A percentile compares a stretch with the other conserved stretches of the same genome.
These are phyloP conservation scores for Crocodylus rhombifer DNA, from an alignment of 2,797 vertebrate species.

Conservation along the genomic window DNA sequence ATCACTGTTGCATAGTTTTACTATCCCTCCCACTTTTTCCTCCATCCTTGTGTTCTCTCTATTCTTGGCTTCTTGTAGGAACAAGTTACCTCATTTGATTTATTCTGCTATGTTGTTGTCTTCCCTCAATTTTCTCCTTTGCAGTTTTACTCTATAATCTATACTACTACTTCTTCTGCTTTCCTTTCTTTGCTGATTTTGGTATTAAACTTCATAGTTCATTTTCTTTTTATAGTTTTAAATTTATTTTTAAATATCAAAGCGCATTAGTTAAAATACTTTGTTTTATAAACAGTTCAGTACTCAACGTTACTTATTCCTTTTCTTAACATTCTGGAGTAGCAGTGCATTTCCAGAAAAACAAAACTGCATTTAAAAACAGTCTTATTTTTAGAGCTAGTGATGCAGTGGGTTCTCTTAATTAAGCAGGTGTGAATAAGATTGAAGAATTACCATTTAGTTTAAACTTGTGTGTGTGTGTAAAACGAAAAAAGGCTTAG, in stretches of 20 bases:
- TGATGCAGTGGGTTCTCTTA: neutral
- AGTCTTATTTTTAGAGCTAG: fast-evolving
- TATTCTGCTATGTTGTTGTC: neutral
- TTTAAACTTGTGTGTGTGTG: neutral
- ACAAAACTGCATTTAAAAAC: neutral
- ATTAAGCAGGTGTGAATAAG: neutral
- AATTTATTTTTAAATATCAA: neutral
- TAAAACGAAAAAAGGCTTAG: no score
- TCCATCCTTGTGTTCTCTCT: neutral
- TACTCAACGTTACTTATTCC: neutral
- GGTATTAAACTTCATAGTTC: neutral
- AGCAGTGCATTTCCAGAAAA: neutral
- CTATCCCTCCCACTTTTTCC: constrained; percentile 14
- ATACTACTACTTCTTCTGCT: neutral
- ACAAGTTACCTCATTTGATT: neutral
- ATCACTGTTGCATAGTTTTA: constrained; percentile 29
- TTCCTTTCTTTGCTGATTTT: neutral
- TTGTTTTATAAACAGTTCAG: neutral
- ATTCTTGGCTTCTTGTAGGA: constrained; percentile 30
- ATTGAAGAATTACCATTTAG: neutral
- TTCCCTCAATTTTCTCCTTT: neutral
- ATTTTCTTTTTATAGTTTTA: neutral
- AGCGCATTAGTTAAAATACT: neutral
- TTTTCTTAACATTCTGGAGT: neutral
- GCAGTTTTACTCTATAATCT: neutral